Evolutionary conservation across 2,797 vertebrate species (phyloP).

Genomic region (Gymnothorax reevesii): DNA sequence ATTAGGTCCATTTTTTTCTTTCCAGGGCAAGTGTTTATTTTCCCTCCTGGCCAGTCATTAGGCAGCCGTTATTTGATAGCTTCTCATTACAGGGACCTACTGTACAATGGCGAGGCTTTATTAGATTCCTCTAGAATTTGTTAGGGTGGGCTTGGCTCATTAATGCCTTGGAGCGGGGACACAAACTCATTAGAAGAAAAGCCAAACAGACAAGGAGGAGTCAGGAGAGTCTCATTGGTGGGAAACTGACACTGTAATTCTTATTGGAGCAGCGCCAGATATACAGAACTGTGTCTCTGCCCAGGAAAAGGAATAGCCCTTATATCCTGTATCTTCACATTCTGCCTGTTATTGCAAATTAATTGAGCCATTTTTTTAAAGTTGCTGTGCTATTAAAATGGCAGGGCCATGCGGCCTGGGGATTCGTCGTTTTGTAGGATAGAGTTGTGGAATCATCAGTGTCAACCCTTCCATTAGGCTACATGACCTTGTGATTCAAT

Average conservation of each 20-base stretch:
- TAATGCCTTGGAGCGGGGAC: slow-evolving; percentile 29
- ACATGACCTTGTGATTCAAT: not conserved
- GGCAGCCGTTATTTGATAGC: slow-evolving; percentile 30
- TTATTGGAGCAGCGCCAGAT: slow-evolving; percentile 25
- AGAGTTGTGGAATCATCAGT: not conserved
- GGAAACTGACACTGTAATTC: slow-evolving; percentile 22
- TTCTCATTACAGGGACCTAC: slow-evolving; percentile 16
- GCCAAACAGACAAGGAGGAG: slow-evolving; percentile 13
- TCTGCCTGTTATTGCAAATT: slow-evolving; percentile 24
- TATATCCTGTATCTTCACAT: not conserved
- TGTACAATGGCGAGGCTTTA: slow-evolving; percentile 14
- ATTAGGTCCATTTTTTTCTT: slow-evolving; percentile 48
- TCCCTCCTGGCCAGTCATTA: not conserved
- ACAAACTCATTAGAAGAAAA: slow-evolving; percentile 35
- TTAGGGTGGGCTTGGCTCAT: slow-evolving; percentile 23
- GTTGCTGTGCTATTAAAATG: not conserved
- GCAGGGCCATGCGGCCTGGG: not conserved
- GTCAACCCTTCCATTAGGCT: not conserved
- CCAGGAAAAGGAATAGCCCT: slow-evolving; percentile 6
- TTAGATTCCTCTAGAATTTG: slow-evolving; percentile 31
- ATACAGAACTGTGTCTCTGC: not conserved
- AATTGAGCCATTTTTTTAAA: slow-evolving; percentile 5
- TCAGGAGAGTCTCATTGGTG: not conserved
- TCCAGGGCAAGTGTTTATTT: slow-evolving; percentile 24
- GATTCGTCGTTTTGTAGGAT: not conserved